phyloP scores from a whole-genome alignment of 1,140 invertebrate genomes.

The Drosophila hydei region DNA sequence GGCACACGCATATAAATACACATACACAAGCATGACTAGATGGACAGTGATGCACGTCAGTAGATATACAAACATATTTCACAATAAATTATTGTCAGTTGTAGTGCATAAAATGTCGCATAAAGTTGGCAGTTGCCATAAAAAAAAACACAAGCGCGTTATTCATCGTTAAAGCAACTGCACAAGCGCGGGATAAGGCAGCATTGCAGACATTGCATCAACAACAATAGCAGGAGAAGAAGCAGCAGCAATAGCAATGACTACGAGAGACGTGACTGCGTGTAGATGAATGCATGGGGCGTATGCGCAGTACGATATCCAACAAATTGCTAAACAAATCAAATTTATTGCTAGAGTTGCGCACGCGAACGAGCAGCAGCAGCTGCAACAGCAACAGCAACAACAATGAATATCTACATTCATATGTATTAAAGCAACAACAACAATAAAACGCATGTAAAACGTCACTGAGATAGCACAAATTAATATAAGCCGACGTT shows the following conservation, averaged over 20 bases:
- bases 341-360: conserved; percentile 73
- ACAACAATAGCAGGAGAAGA: not conserved
- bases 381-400: not conserved
- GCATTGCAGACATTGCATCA: too few species aligned
- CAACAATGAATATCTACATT: conserved; percentile 6
- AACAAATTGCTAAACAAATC: conserved; percentile 83
- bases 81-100: conserved; percentile 78
- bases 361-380: conserved; percentile 35
- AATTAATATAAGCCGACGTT: conserved; percentile 69
- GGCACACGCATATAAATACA: not conserved
- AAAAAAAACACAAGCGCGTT: conserved; percentile 49
- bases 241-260: conserved; percentile 7
- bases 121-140: conserved; percentile 56
- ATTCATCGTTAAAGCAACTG: conserved; percentile 75
- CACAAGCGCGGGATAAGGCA: not conserved
- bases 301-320: conserved; percentile 81
- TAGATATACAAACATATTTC: conserved; percentile 57
- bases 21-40: not conserved
- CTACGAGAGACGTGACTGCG: conserved; percentile 55
- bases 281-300: conserved; percentile 74
- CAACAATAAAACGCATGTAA: conserved; percentile 61
- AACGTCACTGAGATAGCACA: conserved; percentile 67
- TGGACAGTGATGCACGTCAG: conserved; percentile 35
- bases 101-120: conserved; percentile 71
- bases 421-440: conserved; percentile 13